Evolutionary conservation across 2,888 invertebrate species (phyloP), one percentile per base, ranked within the genome.

Genomic region (Drosophila maculinotata): DNA sequence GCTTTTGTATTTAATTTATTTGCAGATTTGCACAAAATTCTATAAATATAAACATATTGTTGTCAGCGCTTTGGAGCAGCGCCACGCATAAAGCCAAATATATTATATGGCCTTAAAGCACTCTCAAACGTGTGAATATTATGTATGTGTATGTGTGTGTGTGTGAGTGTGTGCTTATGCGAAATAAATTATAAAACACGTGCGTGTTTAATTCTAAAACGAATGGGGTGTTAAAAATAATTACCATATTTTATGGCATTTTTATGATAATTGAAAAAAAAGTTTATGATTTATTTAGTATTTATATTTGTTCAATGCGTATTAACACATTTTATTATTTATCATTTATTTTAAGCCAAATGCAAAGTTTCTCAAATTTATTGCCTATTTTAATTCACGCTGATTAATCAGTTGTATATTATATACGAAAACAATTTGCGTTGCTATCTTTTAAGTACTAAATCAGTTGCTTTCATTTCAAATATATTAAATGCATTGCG

Each of bases 1-100:
- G 48, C 45, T 48, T 58, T 65, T 64, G 63, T 56, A 52, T 75
- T 59, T 67, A 65, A 79, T 81, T 74, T 53, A 79, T 79, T 67
- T 79, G 60, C 56, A 47, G 48, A 49, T 57, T 59, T 69, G 14
- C 38, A n/a, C 38, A 51, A 47, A 63, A 48, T 58, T 49, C 49
- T 25, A 68, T 35, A 71, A 68, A 66, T 76, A 57, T 56, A 51
- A 67, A 58, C 68, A 68, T 56, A 64, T 58, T 68, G 51, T 68
- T 35, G 42, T 8, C 48, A 15, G 35, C 53, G 10, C 51, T 53
- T 44, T n/a, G 20, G 28, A 9, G 35, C 38, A 47, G n/a, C 36
- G 56, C 12, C 47, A 10, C 47, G 41, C 51, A 63, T 48, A 51
- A 57, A 42, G 53, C 28, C 42, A 54, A 63, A 71, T 69, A 41